Base-by-base conservation (phyloP, 2,113 vertebrate species). In the Cavia porcellus region DNA sequence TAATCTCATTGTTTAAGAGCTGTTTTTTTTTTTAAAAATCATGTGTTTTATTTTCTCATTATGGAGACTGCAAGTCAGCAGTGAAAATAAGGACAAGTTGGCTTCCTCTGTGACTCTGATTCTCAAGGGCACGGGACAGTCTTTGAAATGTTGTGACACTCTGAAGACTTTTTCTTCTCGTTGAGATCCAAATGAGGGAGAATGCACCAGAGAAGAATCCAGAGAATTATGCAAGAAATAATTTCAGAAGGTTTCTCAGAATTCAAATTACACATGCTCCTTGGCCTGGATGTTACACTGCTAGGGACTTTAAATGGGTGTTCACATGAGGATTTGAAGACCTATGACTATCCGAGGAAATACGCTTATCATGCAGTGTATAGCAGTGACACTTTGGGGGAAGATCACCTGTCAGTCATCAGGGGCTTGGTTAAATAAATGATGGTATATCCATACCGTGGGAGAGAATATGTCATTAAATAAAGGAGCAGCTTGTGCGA, bases 11-110 rank as follows among this genome's bases (percentile, higher is more conserved):
- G 47, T 70, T 86, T 75, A 77, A 89, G 74, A 80, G 55, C 52
- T 55, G 10, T 84, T 90, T 92, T 86, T 96, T 88, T n/a, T 82
- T 92, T 80, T n/a, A n/a, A 90, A 19, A 88, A 68, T 96, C 47
- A 25, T 68, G 25, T 82, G 57, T 92, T 97, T 98, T 97, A 74
- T 94, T 96, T 97, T 57, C 87, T 93, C 5, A 92, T 93, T 89
- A 93, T 22, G 20, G 52, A 97, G 68, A 92, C 80, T n/a, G 62
- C 64, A 97, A 75, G 90, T 97, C 19, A 97, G 82, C 82, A 89
- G 70, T 61, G 62, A 80, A 97, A 94, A 93, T 22, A 96, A 38
- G 70, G 42, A 72, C 9, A 22, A 30, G 14, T n/a, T 88, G 35
- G 45, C 25, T 32, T 68, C 80, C 91, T 59, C 11, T 64, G 38